Percentiles rank a stretch among this genome's conserved stretches.
Evolutionary conservation across 2,113 vertebrate genomes (phyloP).

Genomic region (Austrofundulus limnaeus): DNA sequence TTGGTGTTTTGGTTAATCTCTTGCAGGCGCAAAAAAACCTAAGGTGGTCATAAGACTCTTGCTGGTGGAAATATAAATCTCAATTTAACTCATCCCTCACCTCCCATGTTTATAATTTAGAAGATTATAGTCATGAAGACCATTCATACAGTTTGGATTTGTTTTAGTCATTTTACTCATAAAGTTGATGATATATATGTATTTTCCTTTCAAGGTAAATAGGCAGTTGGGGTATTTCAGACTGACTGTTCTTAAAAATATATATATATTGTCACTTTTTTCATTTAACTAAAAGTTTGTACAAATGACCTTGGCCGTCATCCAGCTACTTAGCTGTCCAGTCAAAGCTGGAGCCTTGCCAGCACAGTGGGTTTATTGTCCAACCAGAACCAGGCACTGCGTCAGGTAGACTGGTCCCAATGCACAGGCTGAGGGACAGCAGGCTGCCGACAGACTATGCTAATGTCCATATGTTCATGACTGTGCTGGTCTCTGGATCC

Average conservation of each 20-base stretch:
- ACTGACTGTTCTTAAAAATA: slow-evolving; percentile 11
- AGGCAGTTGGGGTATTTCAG: slow-evolving; percentile 1
- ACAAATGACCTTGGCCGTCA: slow-evolving; percentile 64
- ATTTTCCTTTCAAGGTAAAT: background rate
- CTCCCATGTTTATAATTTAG: too few species aligned
- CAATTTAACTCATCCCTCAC: too few species aligned
- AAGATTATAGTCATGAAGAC: too few species aligned
- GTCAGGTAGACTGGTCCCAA: slow-evolving; percentile 52
- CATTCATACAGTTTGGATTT: too few species aligned
- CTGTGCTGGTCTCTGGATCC: slow-evolving; percentile 35
- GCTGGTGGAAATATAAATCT: too few species aligned
- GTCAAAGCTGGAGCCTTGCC: slow-evolving; percentile 40
- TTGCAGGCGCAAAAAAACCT: too few species aligned
- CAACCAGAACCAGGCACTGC: slow-evolving; percentile 35
- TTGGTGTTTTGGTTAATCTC: too few species aligned
- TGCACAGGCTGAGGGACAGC: slow-evolving; percentile 50
- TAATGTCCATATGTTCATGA: slow-evolving; percentile 72
- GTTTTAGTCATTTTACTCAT: background rate
- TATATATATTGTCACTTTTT: slow-evolving; percentile 42
- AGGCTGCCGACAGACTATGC: slow-evolving; percentile 57
- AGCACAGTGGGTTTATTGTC: slow-evolving; percentile 44
- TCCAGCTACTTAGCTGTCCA: slow-evolving; percentile 53
- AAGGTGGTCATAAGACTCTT: too few species aligned
- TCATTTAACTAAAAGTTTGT: slow-evolving; percentile 57
- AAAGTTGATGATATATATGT: background rate